Percentiles rank a stretch among this genome's conserved stretches.
These are phyloP conservation scores for Hypotaenidia okinawae DNA, from an alignment of 2,797 vertebrate genomes.

Conservation along the genomic window DNA sequence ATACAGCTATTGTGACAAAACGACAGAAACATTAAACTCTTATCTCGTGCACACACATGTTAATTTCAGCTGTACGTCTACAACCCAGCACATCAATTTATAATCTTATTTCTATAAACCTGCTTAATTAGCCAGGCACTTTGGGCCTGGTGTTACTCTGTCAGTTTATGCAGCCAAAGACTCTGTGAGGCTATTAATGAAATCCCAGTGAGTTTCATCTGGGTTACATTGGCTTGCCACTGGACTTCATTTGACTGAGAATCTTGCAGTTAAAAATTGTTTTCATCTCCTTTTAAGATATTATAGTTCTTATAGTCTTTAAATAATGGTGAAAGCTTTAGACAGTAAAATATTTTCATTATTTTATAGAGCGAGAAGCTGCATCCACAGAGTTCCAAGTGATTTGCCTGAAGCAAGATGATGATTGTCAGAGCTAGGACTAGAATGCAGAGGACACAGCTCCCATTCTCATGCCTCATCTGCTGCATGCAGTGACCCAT, in stretches of 20 bases:
- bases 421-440: slow-evolving; percentile 15
- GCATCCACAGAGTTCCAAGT: background rate
- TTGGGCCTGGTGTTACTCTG: background rate
- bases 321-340: background rate
- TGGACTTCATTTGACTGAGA: background rate
- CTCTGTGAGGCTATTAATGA: background rate
- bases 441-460: background rate
- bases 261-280: background rate
- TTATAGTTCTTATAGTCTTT: background rate
- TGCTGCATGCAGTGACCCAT: slow-evolving; percentile 1
- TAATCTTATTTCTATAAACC: background rate
- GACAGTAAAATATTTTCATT: slow-evolving; percentile 15
- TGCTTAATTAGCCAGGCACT: slow-evolving; percentile 6
- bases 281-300: background rate
- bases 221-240: background rate
- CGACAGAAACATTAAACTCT: background rate
- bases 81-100: background rate
- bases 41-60: background rate
- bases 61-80: background rate
- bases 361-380: background rate
- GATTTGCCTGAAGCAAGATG: slow-evolving; percentile 42
- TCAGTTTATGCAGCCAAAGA: background rate
- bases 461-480: slow-evolving; percentile 39
- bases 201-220: background rate
- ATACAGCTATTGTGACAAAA: background rate